Evolutionary conservation across 2,113 vertebrate genomes (phyloP), one percentile per base, ranked within the genome.

Genomic region (Centropus bengalensis): DNA sequence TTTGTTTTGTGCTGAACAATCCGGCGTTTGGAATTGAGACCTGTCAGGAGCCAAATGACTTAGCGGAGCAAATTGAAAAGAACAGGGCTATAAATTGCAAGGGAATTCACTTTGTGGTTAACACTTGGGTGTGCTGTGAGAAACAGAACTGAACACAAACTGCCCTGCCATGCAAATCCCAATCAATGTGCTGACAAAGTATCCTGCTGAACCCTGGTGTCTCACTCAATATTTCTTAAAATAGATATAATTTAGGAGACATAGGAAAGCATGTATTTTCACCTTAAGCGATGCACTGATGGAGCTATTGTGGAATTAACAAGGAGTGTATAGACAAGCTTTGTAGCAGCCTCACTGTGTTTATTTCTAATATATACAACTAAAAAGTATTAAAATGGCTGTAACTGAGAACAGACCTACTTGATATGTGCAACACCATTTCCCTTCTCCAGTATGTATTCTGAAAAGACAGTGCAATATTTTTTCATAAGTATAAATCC

Each of bases 171-270:
- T 55, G 81, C 70, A 79, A 47, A 94, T 45, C 60, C 77, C 70
- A n/a, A 81, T 91, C 73, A n/a, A 78, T 80, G 86, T 3, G 58
- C 76, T 89, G 80, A 64, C 64, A 91, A 78, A 76, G 38, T 28
- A 60, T 19, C 92, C 89, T 28, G 84, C 88, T 74, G 68, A 91
- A 88, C 45, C 60, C 67, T 23, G 3, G 54, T 30, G 62, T 13
- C 76, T 88, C 64, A 30, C 55, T 96, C 86, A 3, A n/a, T 86
- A 80, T 8, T 75, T 36, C 92, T 69, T 67, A 87, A 91, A 93
- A 89, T 6, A 77, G 40, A 4, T 3, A 1, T 45, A 30, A 63
- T 91, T 91, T 51, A 49, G 86, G 42, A 81, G 86, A 63, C 40
- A 78, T 47, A 63, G 64, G 68, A 64, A 73, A 54, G 87, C 44